phyloP scores from a whole-genome alignment of 2,797 vertebrate genomes.

The Setipinna tenuifilis region DNA sequence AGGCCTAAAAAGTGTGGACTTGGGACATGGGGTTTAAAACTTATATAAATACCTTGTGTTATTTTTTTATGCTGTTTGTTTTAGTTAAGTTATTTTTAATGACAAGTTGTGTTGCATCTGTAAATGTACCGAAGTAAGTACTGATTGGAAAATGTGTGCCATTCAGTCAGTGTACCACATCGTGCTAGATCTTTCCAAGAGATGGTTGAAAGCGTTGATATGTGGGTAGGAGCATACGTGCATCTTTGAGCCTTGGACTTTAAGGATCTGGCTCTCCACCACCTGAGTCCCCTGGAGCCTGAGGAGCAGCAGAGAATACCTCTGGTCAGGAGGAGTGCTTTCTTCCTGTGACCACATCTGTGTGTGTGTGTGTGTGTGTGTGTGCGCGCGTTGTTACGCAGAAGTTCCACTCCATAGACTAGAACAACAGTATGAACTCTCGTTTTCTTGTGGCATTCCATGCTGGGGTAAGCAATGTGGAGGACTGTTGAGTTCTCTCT shows the following conservation, averaged over 20 bases:
- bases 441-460: background rate
- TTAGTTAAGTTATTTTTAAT: too few species aligned
- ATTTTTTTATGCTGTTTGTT: too few species aligned
- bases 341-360: background rate
- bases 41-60: too few species aligned
- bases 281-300: background rate
- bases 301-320: background rate
- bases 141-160: too few species aligned
- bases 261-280: background rate
- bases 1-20: too few species aligned
- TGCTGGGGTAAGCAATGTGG: background rate
- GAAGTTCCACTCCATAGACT: background rate
- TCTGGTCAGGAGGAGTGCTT: background rate
- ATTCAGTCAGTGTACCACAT: too few species aligned
- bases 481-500: background rate
- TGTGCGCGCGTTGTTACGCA: background rate
- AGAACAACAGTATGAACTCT: background rate
- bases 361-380: background rate
- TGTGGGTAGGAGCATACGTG: background rate
- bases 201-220: background rate
- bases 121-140: too few species aligned
- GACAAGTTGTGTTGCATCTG: too few species aligned
- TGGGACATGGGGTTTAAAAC: too few species aligned
- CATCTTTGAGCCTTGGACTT: background rate
- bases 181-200: background rate